phyloP scores from a whole-genome alignment of 2,797 vertebrate genomes.

The Lemur catta region DNA sequence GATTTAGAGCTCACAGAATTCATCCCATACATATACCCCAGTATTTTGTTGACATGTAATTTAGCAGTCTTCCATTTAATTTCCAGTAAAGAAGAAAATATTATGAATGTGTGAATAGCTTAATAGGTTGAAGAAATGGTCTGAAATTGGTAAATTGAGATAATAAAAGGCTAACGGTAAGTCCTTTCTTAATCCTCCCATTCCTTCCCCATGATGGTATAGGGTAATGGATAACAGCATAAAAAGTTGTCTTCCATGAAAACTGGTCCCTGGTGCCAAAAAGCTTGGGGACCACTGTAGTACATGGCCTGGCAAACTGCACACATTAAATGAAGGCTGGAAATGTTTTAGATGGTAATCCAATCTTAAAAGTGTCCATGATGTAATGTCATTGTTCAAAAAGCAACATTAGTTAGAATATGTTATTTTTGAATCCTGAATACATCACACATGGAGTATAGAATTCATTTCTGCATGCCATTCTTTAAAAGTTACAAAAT shows the following conservation, averaged over 20 bases:
- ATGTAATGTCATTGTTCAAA: neutral
- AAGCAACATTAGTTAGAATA: neutral
- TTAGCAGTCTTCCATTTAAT: neutral
- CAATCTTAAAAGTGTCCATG: neutral
- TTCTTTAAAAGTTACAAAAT: neutral
- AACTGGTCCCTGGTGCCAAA: too few relatives aligned
- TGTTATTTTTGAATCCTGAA: neutral
- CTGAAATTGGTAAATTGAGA: neutral
- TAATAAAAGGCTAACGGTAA: neutral
- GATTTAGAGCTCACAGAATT: neutral
- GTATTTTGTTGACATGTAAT: neutral
- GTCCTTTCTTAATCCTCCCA: neutral
- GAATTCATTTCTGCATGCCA: neutral
- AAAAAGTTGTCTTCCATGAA: too few relatives aligned
- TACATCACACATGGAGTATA: neutral
- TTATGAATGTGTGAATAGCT: neutral
- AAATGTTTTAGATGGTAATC: neutral
- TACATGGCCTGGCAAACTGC: neutral
- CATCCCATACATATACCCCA: neutral
- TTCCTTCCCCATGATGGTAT: neutral
- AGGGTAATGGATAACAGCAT: neutral
- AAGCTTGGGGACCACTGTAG: neutral
- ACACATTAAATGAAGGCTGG: neutral
- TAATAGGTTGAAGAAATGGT: neutral
- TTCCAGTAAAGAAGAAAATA: conserved; percentile 16